phyloP scores from a whole-genome alignment of 2,888 invertebrate genomes.

The Lasioglossum morio region DNA sequence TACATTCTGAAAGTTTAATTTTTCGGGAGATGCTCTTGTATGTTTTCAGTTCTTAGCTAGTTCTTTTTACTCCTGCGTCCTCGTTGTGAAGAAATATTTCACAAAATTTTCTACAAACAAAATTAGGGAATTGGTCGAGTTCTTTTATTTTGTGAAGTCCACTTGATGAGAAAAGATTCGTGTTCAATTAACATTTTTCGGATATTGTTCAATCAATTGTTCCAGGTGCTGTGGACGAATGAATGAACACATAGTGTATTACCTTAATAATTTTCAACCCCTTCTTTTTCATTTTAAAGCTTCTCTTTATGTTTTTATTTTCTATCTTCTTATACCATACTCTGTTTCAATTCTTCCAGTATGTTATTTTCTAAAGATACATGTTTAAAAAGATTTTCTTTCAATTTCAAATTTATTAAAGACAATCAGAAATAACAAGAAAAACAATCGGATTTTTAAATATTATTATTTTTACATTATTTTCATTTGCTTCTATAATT shows the following conservation, averaged over 20 bases:
- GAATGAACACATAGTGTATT: slow-evolving; percentile 57
- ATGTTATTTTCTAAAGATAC: slow-evolving; percentile 35
- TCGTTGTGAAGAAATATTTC: slow-evolving; percentile 53
- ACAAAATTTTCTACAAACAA: slow-evolving; percentile 39
- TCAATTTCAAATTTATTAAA: neutral
- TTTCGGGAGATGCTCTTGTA: slow-evolving; percentile 58
- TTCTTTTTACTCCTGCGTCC: slow-evolving; percentile 66
- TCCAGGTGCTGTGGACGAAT: slow-evolving; percentile 64
- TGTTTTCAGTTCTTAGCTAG: slow-evolving; percentile 60
- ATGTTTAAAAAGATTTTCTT: slow-evolving; percentile 24
- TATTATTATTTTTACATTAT: slow-evolving; percentile 19
- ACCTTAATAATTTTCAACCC: slow-evolving; percentile 48
- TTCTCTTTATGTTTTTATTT: slow-evolving; percentile 39
- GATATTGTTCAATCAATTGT: slow-evolving; percentile 57
- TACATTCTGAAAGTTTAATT: slow-evolving; percentile 54
- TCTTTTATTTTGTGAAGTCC: slow-evolving; percentile 5
- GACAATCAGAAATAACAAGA: slow-evolving; percentile 7
- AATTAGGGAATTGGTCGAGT: slow-evolving; percentile 23
- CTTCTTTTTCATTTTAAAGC: slow-evolving; percentile 43
- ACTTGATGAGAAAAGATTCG: slow-evolving; percentile 15
- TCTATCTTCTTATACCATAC: slow-evolving; percentile 48
- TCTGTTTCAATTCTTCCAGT: slow-evolving; percentile 20
- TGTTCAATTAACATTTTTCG: slow-evolving; percentile 38
- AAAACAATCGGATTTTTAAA: neutral
- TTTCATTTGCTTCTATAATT: neutral